Evolutionary conservation across 2,888 invertebrate species (phyloP), one percentile per base, ranked within the genome.

Genomic region (Apocheima hispidaria): DNA sequence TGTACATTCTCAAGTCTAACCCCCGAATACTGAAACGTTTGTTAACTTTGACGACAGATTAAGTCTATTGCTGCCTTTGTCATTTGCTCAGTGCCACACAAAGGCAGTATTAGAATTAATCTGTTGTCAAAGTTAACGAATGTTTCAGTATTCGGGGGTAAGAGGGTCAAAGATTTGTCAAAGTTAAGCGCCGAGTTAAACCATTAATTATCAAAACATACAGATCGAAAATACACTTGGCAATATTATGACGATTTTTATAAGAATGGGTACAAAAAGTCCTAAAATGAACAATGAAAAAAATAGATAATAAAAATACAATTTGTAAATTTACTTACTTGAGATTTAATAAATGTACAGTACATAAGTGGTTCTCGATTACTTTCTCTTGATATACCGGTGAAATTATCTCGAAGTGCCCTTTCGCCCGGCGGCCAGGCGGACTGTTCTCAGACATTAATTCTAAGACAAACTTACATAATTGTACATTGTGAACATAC

Each of bases 401-500:
- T 81, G 81, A 84, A 74, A 81, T 84, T 84, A 69, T 86, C 79
- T 88, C 76, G 75, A 92, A 92, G 92, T 91, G 92, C 86, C 88
- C 90, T 92, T 91, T 88, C 77, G 88, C 84, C 86, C 83, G 84
- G 86, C 84, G 88, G 86, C 84, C 84, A 85, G 86, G 88, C 84
- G 89, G 87, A 90, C 89, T 89, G 86, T 85, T 81, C 75, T 84
- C 87, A 85, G 82, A 88, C 84, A 86, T 86, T 88, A 90, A 87
- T 74, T 82, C 74, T 88, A 90, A 87, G 86, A 82, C 74, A 82
- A 80, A 71, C 66, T 79, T 77, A 84, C 81, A 84, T 89, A 90
- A 78, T 86, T 92, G 92, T 92, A 92, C 90, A 92, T 92, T 92
- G 87, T 92, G 92, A 91, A 92, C 89, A 92, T 92, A 92, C 82